Evolutionary conservation across 2,797 vertebrate genomes (phyloP), one percentile per base, ranked within the genome.

Genomic region (Labroides dimidiatus): DNA sequence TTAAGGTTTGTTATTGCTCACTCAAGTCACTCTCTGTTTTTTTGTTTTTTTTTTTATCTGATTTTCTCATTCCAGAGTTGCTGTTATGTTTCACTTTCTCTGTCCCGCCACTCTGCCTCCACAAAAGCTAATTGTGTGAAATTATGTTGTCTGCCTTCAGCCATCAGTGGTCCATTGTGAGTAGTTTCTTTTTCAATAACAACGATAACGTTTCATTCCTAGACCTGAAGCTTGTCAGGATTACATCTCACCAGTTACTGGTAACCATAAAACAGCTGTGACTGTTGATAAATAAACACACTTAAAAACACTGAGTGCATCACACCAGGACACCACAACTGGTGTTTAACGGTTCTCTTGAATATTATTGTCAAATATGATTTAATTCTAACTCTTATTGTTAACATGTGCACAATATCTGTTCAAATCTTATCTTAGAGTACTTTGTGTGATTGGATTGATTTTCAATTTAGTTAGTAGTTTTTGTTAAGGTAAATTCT

Each of bases 71-170:
- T 84, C 39, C 43, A 48, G 30, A 72, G 48, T 81, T 63, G 42
- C 78, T 85, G 75, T 81, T 71, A 79, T 87, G 75, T 82, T 84
- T 82, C 64, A 78, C 66, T 77, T 75, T 49, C 48, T 49, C 70
- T 73, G 53, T 75, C 56, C 58, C 36, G 49, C 75, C 72, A 71
- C 66, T 84, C 81, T 82, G 68, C 82, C 72, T 84, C 66, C 76
- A 87, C 84, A 90, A 85, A 86, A 87, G 75, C 72, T 83, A 89
- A 90, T 90, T 84, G 73, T 91, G 76, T 84, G 81, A 90, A 87
- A 91, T 90, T 75, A 89, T 81, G 69, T 80, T 76, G 89, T 89
- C 85, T 84, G 84, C 72, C 75, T 84, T 73, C 65, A 80, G 82
- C 64, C 82, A 79, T 76, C 75, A 61, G 68, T 80, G 77, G 69